A percentile compares a stretch with the other conserved stretches of the same genome.
Evolutionary conservation across 2,888 invertebrate species (phyloP).

Genomic region (Folsomia manolachei): DNA sequence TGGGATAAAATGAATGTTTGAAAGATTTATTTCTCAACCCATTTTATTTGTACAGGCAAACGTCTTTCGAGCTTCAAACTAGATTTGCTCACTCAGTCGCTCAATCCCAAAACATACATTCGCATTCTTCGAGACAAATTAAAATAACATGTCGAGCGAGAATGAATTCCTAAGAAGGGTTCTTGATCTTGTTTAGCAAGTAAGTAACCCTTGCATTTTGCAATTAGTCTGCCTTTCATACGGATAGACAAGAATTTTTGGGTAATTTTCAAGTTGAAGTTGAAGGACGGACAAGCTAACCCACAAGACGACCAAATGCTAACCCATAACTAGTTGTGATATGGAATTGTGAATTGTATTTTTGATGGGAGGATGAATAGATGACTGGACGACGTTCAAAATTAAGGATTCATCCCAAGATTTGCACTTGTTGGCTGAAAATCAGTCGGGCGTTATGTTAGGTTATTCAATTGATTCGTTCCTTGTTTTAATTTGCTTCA

Average conservation of each 20-base stretch:
- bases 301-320: no score
- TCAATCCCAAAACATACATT: no score
- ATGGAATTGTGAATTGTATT: neutral
- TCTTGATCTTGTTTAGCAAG: neutral
- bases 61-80: conserved; percentile 6
- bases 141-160: neutral
- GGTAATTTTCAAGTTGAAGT: conserved; percentile 4
- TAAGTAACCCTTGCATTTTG: no score
- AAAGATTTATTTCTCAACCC: conserved; percentile 7
- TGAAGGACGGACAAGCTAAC: neutral
- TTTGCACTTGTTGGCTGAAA: neutral
- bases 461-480: conserved; percentile 4
- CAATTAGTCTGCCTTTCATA: neutral
- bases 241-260: no score
- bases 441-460: neutral
- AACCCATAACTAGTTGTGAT: neutral
- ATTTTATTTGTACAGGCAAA: conserved; percentile 7
- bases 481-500: conserved; percentile 8
- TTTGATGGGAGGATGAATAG: no score
- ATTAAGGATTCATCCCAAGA: neutral
- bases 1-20: neutral
- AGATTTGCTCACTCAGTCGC: neutral
- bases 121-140: neutral
- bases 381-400: no score
- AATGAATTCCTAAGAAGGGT: neutral